Conservation (phyloP, 2,797 vertebrate genomes). For the Coregonus sp. region DNA sequence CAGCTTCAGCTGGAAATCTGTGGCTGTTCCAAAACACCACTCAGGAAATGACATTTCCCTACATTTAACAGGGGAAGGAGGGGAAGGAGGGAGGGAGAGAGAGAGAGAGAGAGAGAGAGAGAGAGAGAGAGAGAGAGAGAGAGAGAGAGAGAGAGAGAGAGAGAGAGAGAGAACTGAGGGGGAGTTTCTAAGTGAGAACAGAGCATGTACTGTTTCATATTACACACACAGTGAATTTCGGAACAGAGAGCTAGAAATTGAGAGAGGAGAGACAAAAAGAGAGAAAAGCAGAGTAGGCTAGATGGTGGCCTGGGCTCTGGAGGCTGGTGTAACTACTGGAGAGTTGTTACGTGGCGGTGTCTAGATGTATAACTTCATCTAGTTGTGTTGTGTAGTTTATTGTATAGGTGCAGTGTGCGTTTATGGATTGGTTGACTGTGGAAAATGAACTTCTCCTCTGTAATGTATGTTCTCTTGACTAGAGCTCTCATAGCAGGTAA, state of each 20-base stretch:
- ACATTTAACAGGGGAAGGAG: constrained; percentile 59
- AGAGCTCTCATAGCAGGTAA: constrained; percentile 81
- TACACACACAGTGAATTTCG: constrained; percentile 59
- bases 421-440: constrained; percentile 79
- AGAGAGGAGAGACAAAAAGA: constrained; percentile 38
- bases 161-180: constrained; percentile 20
- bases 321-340: constrained; percentile 43
- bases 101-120: constrained; percentile 6
- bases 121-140: too few relatives aligned
- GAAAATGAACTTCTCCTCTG: constrained; percentile 77
- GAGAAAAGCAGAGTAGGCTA: constrained; percentile 66
- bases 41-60: constrained; percentile 84
- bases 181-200: constrained; percentile 76
- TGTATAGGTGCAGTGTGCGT: constrained; percentile 53
- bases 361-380: constrained; percentile 27
- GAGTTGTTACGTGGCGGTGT: not conserved
- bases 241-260: constrained; percentile 57
- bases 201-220: constrained; percentile 82
- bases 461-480: constrained; percentile 82
- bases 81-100: constrained; percentile 8
- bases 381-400: constrained; percentile 65
- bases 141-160: constrained; percentile 50
- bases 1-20: constrained; percentile 45
- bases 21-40: constrained; percentile 66
- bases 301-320: constrained; percentile 60